Base-by-base conservation (phyloP, 2,888 invertebrate species). In the Tupiocoris notatus region DNA sequence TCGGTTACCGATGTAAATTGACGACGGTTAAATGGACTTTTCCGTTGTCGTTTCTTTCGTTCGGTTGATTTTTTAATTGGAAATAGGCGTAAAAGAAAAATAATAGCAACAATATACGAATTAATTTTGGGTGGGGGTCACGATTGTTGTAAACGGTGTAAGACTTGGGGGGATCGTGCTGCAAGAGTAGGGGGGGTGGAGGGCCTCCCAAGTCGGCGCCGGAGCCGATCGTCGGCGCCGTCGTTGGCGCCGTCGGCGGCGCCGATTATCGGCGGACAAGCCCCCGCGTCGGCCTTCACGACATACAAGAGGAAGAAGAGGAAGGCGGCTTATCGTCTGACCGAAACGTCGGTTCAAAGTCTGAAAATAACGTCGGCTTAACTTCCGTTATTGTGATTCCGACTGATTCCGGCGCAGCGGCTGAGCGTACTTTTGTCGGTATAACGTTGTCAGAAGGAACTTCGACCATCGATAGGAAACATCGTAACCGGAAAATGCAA, bases 401-500 rank as follows among this genome's bases (percentile, higher is more conserved):
- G n/a, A n/a, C n/a, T n/a, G n/a, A n/a, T n/a, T n/a, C 77, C 78
- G 64, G 77, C 71, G 68, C 74, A 73, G 61, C 76, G 71, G 61
- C 3, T 1, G 21, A 3, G 21, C 62, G n/a, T 54, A 12, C 54
- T 16, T 16, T 54, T 54, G 6, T n/a, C 63, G 63, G 22, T 9
- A 63, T 21, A 3, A 12, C 39, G 65, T 12, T n/a, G 25, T 25
- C 18, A 20, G 65, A 18, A 39, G 25, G 39, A 25, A 57, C 67
- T 3, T 67, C 73, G 62, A 73, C 39, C n/a, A 24, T 71, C 61
- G 67, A 85, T 78, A 87, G 87, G 82, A 85, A 86, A 75, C 87
- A 87, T 81, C 86, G 85, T 83, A 82, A 81, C 86, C 86, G 85
- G 83, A 82, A 81, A 86, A 94, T 95, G 94, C 94, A 95, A 87